These are phyloP conservation scores for Pogonomyrmex californicus DNA, from an alignment of 1,140 invertebrate genomes.

Conservation along the genomic window DNA sequence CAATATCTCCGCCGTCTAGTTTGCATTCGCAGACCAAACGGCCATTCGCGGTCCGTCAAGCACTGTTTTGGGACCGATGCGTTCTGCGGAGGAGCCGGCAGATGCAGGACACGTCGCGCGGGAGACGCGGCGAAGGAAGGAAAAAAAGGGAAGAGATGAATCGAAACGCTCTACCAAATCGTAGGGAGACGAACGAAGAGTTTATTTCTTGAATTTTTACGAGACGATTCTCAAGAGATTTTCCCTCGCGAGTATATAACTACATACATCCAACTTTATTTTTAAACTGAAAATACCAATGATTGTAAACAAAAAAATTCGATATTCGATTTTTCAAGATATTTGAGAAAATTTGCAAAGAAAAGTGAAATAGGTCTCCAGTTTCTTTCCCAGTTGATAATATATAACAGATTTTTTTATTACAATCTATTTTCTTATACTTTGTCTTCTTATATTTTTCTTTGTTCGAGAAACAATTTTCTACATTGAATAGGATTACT, in stretches of 20 bases:
- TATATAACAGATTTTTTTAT: neutral
- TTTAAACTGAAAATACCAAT: neutral
- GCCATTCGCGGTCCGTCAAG: constrained; percentile 80
- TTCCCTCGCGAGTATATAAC: neutral
- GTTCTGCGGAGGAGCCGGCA: constrained; percentile 10
- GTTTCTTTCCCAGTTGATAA: neutral
- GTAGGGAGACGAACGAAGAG: neutral
- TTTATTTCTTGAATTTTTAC: neutral
- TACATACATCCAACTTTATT: neutral
- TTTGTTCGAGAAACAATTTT: neutral
- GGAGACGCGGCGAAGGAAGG: neutral
- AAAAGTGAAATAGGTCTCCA: neutral
- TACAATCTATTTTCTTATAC: neutral
- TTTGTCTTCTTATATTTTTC: neutral
- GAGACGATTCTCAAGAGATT: neutral
- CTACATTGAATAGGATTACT: neutral
- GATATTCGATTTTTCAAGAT: neutral
- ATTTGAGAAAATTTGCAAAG: neutral
- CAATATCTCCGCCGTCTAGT: constrained; percentile 80
- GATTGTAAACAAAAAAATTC: neutral
- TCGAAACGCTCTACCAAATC: neutral
- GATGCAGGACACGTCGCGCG: constrained; percentile 24
- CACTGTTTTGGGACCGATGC: constrained; percentile 75
- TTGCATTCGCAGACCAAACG: constrained; percentile 81
- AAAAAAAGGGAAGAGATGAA: neutral